Base-by-base conservation (phyloP, 1,140 invertebrate genomes). In the Belonocnema kinseyi region DNA sequence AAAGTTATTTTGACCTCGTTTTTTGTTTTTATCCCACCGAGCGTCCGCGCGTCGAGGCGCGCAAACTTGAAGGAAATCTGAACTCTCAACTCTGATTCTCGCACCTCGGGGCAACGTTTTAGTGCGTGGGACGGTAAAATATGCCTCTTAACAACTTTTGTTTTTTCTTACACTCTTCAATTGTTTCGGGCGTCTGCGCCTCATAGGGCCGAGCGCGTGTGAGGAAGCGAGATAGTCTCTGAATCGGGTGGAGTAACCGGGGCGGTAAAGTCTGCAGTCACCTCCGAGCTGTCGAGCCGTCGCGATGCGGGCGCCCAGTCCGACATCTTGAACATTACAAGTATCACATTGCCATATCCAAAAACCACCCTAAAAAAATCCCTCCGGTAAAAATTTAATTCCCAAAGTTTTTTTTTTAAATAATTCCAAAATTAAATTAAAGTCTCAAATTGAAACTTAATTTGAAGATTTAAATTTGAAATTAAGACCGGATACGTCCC, bases 221-320 rank as follows among this genome's bases (percentile, higher is more conserved):
- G 85, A 72, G 83, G 83, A 82, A 84, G 83, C 78, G 80, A 82
- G 82, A 80, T 76, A 70, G 80, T 82, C 79, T 80, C 82, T 81
- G 85, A 83, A 85, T 86, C 85, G 86, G 79, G 82, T 86, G 86
- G 83, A 87, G 83, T 86, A 85, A 83, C 83, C 83, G 85, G 83
- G 85, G 79, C 81, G 77, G 79, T 78, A 77, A 72, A 84, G 83
- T 85, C 83, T 76, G 79, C 88, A 91, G 90, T 91, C 84, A 89
- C 86, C 86, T 88, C 85, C 89, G 90, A 91, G 80, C 89, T 87
- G 86, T 83, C 87, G 89, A 84, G 85, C 86, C 86, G 89, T 89
- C 88, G 88, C 89, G 89, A 89, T 88, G 89, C 83, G 83, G 85
- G 81, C 76, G 82, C 77, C 77, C 80, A 78, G 82, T 83, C 79